Evolutionary conservation across 2,888 invertebrate species (phyloP).

Genomic region (Trichogramma dendrolimi): DNA sequence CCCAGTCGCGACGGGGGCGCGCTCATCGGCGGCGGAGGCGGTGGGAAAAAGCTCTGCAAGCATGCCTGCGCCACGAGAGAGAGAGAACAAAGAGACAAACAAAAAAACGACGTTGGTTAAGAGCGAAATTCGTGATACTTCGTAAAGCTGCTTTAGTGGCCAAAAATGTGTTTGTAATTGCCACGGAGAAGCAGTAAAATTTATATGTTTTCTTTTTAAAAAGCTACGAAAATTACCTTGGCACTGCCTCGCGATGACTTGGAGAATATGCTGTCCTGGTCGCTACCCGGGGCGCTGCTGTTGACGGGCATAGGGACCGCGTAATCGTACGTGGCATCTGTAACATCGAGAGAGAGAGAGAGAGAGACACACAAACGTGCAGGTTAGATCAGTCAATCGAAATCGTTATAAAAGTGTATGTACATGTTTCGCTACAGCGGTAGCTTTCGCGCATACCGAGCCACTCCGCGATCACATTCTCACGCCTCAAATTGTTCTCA

Average conservation of each 20-base stretch:
- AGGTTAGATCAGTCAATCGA: not conserved
- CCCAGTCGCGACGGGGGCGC: conserved; percentile 45
- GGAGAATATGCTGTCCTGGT: conserved; percentile 51
- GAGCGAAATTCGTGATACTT: no score
- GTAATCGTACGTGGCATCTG: conserved; percentile 51
- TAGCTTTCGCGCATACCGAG: no score
- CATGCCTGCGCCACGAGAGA: conserved; percentile 42
- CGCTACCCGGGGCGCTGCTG: conserved; percentile 50
- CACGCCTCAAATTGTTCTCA: no score
- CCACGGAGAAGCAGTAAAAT: not conserved
- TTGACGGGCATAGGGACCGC: conserved; percentile 45
- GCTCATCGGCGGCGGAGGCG: conserved; percentile 49
- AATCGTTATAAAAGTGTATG: not conserved
- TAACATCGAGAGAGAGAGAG: conserved; percentile 1
- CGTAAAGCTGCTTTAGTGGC: no score
- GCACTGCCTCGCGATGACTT: conserved; percentile 51
- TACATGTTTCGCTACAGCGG: conserved; percentile 1
- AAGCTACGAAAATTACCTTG: conserved; percentile 38
- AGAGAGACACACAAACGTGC: not conserved
- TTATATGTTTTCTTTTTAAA: not conserved
- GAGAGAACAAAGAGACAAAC: not conserved
- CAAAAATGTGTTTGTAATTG: no score
- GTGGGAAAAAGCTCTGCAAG: conserved; percentile 52
- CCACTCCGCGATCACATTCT: no score
- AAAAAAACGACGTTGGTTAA: not conserved